phyloP scores from a whole-genome alignment of 53 echinoderm and acorn worm species.

The Crossaster papposus region DNA sequence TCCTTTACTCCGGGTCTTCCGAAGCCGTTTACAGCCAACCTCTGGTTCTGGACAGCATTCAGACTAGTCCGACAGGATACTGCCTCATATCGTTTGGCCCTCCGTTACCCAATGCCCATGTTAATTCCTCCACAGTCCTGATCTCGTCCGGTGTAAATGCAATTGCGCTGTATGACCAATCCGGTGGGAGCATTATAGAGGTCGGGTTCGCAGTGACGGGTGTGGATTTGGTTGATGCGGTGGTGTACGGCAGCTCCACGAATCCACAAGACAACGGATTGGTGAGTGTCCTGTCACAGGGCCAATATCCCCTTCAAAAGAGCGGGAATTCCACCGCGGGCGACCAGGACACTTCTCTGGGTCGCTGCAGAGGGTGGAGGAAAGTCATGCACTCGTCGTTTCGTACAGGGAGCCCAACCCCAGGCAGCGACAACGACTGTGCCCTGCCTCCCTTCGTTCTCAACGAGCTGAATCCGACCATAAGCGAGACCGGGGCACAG shows the following conservation, averaged over 20 bases:
- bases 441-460: constrained; percentile 20
- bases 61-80: neutral
- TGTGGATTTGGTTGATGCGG: constrained; percentile 40
- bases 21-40: neutral
- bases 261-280: neutral
- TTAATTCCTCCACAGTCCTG: neutral
- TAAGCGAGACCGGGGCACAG: neutral
- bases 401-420: neutral
- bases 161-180: constrained; percentile 38
- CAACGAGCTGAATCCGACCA: constrained; percentile 35
- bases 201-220: constrained; percentile 27
- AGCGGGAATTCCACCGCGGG: too few species aligned
- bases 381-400: constrained; percentile 14
- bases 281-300: neutral
- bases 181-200: neutral
- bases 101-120: neutral
- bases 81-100: neutral
- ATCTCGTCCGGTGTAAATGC: constrained; percentile 22
- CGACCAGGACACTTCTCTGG: neutral
- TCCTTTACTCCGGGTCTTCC: neutral
- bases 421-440: constrained; percentile 18
- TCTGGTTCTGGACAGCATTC: neutral
- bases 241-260: constrained; percentile 35
- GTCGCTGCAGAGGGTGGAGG: constrained; percentile 43
- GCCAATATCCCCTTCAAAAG: neutral